Conservation (phyloP, 2,888 invertebrate species). For the Platycheirus albimanus region DNA sequence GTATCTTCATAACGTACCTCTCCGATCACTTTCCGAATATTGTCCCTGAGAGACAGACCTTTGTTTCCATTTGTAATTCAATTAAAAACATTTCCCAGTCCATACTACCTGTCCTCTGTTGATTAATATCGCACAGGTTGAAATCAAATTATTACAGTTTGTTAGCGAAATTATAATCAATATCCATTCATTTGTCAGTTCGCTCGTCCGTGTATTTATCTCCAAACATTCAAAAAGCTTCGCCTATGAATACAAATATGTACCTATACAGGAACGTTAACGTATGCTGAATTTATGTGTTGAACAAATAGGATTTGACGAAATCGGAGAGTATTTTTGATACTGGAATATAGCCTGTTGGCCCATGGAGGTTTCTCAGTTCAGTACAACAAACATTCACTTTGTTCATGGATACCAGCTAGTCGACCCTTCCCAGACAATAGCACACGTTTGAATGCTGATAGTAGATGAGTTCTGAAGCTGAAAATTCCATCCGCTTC, state of each 20-base stretch:
- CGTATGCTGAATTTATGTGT: background rate
- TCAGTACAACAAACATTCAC: constrained; percentile 33
- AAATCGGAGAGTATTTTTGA: constrained; percentile 1
- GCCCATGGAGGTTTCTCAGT: constrained; percentile 8
- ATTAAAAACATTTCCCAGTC: constrained; percentile 46
- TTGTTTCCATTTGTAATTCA: constrained; percentile 52
- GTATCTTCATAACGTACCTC: too few relatives aligned
- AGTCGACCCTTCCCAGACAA: constrained; percentile 1
- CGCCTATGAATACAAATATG: constrained; percentile 2
- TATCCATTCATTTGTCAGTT: constrained; percentile 30
- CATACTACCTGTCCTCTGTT: constrained; percentile 66
- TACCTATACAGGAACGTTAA: background rate
- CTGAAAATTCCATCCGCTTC: too few relatives aligned
- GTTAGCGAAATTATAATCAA: constrained; percentile 61
- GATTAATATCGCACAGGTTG: constrained; percentile 61
- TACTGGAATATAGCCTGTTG: constrained; percentile 37
- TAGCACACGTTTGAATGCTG: constrained; percentile 14
- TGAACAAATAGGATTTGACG: background rate
- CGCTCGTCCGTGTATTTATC: constrained; percentile 27
- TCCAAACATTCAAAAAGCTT: constrained; percentile 6
- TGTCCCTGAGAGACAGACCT: constrained; percentile 15
- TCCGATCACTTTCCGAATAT: background rate
- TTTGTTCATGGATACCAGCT: constrained; percentile 33
- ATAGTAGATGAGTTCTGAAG: too few relatives aligned
- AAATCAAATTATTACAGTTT: constrained; percentile 67